These are phyloP conservation scores for Drosophila navojoa DNA, from an alignment of 1,140 invertebrate genomes.

Conservation along the genomic window DNA sequence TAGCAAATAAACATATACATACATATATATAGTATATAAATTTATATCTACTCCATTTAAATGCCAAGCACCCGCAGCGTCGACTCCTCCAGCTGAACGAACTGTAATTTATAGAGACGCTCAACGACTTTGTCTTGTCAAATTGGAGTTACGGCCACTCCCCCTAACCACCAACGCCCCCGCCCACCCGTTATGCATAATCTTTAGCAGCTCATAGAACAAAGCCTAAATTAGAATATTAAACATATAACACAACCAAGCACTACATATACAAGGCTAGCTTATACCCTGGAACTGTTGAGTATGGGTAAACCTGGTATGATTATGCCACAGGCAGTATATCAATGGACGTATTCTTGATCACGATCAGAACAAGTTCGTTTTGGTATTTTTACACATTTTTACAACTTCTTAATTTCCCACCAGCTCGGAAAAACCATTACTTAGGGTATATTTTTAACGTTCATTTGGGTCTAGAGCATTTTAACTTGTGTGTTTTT, in stretches of 20 bases:
- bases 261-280: slow-evolving; percentile 37
- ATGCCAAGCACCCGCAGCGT: slow-evolving; percentile 53
- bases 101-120: slow-evolving; percentile 49
- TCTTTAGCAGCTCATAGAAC: slow-evolving; percentile 29
- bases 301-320: too few relatives aligned
- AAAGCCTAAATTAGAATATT: slow-evolving; percentile 60
- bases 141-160: slow-evolving; percentile 30
- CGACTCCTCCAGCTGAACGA: slow-evolving; percentile 45
- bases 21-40: not conserved
- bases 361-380: too few relatives aligned
- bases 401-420: too few relatives aligned
- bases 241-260: slow-evolving; percentile 38
- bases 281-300: not conserved
- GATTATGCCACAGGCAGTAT: too few relatives aligned
- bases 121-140: slow-evolving; percentile 49
- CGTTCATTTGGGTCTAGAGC: too few relatives aligned
- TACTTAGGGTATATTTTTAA: too few relatives aligned
- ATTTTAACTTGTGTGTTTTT: not conserved
- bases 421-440: too few relatives aligned
- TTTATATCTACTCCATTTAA: slow-evolving; percentile 37
- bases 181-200: not conserved
- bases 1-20: too few relatives aligned
- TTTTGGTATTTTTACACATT: too few relatives aligned
- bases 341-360: too few relatives aligned
- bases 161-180: not conserved